phyloP scores from a whole-genome alignment of 1,140 invertebrate genomes.

The Rhynchophorus ferrugineus region DNA sequence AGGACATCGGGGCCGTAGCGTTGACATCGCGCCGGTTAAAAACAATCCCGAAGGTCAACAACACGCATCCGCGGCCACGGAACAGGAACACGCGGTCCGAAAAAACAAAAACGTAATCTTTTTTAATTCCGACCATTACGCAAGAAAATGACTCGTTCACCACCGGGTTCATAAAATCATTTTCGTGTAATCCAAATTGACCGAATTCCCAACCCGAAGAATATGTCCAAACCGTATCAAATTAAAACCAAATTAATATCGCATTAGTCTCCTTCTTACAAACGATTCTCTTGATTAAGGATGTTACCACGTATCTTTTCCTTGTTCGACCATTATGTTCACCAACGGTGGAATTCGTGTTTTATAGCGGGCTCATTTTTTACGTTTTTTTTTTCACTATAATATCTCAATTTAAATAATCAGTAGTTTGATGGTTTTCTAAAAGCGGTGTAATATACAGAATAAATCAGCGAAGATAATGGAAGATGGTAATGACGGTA shows the following conservation, averaged over 20 bases:
- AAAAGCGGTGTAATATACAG: too few species aligned
- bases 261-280: constrained; percentile 17
- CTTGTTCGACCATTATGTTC: constrained; percentile 5
- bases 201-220: constrained; percentile 16
- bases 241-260: constrained; percentile 26
- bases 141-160: constrained; percentile 12
- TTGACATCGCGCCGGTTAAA: constrained; percentile 18
- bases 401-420: too few species aligned
- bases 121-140: constrained; percentile 24
- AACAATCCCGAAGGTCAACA: constrained; percentile 19
- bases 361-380: too few species aligned
- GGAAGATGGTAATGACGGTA: too few species aligned
- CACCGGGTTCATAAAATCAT: constrained; percentile 20
- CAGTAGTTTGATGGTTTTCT: too few species aligned
- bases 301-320: constrained; percentile 16
- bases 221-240: constrained; percentile 22
- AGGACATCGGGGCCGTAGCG: constrained; percentile 13
- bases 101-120: constrained; percentile 24
- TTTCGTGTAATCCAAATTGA: constrained; percentile 25
- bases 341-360: too few species aligned
- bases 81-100: neutral
- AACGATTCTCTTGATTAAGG: constrained; percentile 16
- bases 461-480: too few species aligned
- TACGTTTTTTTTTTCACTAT: too few species aligned
- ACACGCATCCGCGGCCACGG: constrained; percentile 13